Conservation (phyloP, 1,140 invertebrate species). For the honey bee (Apis mellifera) region DNA sequence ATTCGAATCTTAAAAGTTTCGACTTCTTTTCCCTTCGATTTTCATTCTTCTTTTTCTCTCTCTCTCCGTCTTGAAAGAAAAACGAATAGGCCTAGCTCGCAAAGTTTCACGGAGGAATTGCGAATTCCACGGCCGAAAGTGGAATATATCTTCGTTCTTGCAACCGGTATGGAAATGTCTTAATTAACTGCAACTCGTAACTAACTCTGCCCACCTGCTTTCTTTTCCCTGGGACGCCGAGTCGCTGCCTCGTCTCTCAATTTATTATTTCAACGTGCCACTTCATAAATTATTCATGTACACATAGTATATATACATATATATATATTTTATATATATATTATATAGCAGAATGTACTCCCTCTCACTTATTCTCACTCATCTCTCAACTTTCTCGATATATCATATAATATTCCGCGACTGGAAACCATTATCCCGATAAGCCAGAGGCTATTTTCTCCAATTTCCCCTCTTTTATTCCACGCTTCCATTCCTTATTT, state of each 20-base stretch:
- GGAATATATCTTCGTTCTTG: neutral
- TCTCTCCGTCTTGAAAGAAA: no score
- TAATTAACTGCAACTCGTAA: slow-evolving; percentile 29
- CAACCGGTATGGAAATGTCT: neutral
- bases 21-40: neutral
- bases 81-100: neutral
- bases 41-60: no score
- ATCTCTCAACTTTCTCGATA: slow-evolving; percentile 27
- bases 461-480: neutral
- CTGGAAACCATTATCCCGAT: neutral
- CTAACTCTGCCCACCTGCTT: neutral
- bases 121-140: neutral
- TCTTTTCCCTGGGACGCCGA: slow-evolving; percentile 8
- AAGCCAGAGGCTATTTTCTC: slow-evolving; percentile 2
- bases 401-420: slow-evolving; percentile 9
- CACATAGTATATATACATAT: neutral
- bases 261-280: slow-evolving; percentile 42
- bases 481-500: neutral
- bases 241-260: neutral
- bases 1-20: no score
- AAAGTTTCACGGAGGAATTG: neutral
- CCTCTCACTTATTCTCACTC: slow-evolving; percentile 23
- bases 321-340: neutral
- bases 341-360: slow-evolving; percentile 1
- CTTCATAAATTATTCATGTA: slow-evolving; percentile 38